These are phyloP conservation scores for Martes martes DNA, from an alignment of 2,113 vertebrate genomes.

Conservation along the genomic window DNA sequence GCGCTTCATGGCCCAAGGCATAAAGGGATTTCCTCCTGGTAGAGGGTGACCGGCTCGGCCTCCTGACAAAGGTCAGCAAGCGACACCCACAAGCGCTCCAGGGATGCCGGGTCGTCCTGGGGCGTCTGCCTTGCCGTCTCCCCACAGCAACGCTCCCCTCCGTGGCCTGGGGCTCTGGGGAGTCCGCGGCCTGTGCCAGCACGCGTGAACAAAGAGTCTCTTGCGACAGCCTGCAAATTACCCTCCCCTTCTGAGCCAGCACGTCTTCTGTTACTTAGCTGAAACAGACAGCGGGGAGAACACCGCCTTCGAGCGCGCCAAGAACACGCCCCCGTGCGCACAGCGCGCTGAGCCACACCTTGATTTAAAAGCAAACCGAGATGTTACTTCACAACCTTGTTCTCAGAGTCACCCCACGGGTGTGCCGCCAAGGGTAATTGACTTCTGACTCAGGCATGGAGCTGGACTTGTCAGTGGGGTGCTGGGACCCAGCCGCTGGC, in stretches of 20 bases:
- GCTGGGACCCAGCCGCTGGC: neutral
- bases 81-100: neutral
- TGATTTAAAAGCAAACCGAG: neutral
- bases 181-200: neutral
- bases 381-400: neutral
- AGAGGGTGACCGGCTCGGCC: neutral
- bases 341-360: neutral
- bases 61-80: neutral
- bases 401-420: neutral
- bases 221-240: neutral
- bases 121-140: neutral
- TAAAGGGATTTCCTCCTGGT: neutral
- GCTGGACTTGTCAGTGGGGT: neutral
- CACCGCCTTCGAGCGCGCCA: accelerated
- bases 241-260: neutral
- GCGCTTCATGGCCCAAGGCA: no score
- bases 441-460: neutral
- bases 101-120: neutral
- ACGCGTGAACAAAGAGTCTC: neutral
- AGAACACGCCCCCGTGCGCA: accelerated
- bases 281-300: neutral
- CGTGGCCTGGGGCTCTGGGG: neutral
- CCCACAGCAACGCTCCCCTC: neutral
- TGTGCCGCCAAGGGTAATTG: neutral
- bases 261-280: neutral